Evolutionary conservation across 2,888 invertebrate genomes (phyloP).

Genomic region (Folsomia manolachei): DNA sequence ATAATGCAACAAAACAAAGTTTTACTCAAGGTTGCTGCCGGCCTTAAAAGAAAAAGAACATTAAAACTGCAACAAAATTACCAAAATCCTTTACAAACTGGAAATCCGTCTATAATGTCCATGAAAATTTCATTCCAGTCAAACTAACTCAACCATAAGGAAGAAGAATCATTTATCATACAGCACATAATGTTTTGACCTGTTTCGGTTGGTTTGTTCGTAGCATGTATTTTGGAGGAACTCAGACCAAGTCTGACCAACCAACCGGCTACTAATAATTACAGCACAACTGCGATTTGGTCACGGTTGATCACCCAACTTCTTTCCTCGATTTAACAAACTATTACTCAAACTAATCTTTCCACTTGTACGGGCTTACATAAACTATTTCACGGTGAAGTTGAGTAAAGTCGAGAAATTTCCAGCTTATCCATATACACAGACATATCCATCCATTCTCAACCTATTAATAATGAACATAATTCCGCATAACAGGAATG

Average conservation of each 20-base stretch:
- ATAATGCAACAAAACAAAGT: no score
- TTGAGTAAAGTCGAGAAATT: no score
- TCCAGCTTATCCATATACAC: no score
- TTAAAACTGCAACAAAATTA: background rate
- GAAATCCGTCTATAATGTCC: background rate
- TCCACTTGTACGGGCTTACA: background rate
- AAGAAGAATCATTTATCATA: conserved; percentile 17
- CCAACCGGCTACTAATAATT: background rate
- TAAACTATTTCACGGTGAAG: background rate
- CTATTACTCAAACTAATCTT: conserved; percentile 3
- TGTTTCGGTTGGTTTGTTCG: background rate
- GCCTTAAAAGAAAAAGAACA: no score
- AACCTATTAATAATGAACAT: background rate
- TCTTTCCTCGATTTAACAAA: background rate
- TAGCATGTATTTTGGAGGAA: background rate
- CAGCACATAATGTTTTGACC: conserved; percentile 18
- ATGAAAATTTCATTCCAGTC: background rate
- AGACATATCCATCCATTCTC: no score
- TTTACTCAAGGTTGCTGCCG: no score
- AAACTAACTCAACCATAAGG: background rate
- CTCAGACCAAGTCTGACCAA: no score
- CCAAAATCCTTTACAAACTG: background rate
- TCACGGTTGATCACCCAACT: conserved; percentile 18
- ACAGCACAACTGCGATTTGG: conserved; percentile 12
- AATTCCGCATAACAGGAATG: background rate